A percentile compares a stretch with the other conserved stretches of the same genome.
These are phyloP conservation scores for Leptothorax acervorum DNA, from an alignment of 2,888 invertebrate genomes.

Conservation along the genomic window DNA sequence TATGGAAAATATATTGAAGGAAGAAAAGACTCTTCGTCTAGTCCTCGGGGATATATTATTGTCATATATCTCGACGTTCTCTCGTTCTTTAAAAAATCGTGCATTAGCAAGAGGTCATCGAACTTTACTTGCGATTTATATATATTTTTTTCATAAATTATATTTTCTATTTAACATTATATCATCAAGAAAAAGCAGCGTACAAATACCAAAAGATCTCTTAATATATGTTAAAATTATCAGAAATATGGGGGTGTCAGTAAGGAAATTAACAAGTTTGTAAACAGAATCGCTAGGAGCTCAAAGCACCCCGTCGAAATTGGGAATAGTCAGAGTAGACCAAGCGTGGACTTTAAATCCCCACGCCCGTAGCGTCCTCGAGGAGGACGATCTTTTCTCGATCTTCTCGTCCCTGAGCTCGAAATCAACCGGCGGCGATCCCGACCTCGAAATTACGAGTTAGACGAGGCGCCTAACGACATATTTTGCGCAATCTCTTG, in stretches of 20 bases:
- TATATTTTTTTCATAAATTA: not conserved
- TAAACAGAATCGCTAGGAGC: not conserved
- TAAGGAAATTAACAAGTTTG: not conserved
- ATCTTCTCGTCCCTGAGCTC: slow-evolving; percentile 30
- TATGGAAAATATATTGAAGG: slow-evolving; percentile 1
- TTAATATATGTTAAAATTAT: not conserved
- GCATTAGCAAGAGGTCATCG: not conserved
- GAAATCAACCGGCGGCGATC: slow-evolving; percentile 34
- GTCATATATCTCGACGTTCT: not conserved
- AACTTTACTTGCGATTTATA: not conserved
- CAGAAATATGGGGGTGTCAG: not conserved
- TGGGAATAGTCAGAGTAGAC: not conserved
- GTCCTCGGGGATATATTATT: not conserved
- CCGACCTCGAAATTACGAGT: slow-evolving; percentile 43
- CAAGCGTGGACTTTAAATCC: slow-evolving; percentile 15
- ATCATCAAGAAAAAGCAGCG: not conserved
- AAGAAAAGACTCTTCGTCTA: slow-evolving; percentile 49
- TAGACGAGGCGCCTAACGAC: slow-evolving; percentile 69
- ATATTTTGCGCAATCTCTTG: slow-evolving; percentile 76
- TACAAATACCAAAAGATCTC: not conserved
- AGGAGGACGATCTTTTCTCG: not conserved
- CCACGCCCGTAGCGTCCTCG: not conserved
- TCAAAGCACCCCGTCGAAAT: not conserved
- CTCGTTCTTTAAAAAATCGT: not conserved
- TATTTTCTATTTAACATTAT: not conserved